A percentile compares a stretch with the other conserved stretches of the same genome.
Conservation (phyloP, 2,113 vertebrate species). For the Macrotus californicus region DNA sequence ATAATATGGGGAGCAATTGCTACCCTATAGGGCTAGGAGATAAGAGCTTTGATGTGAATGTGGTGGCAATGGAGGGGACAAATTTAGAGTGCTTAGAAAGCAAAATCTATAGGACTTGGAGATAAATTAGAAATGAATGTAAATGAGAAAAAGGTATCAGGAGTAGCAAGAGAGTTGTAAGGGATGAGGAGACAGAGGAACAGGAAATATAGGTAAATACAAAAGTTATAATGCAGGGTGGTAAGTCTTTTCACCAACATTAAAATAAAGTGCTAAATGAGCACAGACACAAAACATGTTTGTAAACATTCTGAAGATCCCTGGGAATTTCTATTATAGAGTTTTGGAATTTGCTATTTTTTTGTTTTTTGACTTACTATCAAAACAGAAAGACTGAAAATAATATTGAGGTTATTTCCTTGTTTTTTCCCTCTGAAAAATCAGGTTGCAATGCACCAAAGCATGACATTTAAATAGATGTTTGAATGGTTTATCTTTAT, state of each 20-base stretch:
- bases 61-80: neutral
- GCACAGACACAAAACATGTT: neutral
- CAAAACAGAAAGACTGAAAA: neutral
- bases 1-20: neutral
- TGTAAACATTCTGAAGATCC: neutral
- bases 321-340: neutral
- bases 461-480: neutral
- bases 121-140: neutral
- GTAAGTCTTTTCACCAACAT: neutral
- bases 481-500: neutral
- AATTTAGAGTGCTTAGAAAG: neutral
- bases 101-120: neutral
- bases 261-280: neutral
- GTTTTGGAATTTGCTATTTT: neutral
- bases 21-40: neutral
- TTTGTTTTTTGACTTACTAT: neutral
- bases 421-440: neutral
- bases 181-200: neutral
- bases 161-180: neutral
- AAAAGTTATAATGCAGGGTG: neutral
- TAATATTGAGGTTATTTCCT: neutral
- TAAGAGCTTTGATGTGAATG: neutral
- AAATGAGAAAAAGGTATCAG: neutral
- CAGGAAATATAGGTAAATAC: neutral
- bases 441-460: neutral